Percentiles rank a stretch among this genome's conserved stretches.
Conservation (phyloP, 2,888 invertebrate genomes). For the Nysson spinosus region DNA sequence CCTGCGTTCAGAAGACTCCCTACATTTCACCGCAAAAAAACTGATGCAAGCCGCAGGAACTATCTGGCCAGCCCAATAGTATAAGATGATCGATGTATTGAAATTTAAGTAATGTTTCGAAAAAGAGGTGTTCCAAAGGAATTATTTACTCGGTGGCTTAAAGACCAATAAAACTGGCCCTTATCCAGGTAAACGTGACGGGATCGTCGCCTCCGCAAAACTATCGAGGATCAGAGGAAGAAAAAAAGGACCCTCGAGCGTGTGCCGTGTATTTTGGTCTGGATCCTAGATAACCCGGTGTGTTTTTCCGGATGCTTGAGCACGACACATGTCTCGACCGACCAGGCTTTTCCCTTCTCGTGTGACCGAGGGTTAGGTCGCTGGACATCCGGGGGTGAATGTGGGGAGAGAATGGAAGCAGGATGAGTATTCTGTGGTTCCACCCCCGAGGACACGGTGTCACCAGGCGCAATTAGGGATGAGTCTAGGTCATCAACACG, state of each 20-base stretch:
- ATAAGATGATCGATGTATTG: too few relatives aligned
- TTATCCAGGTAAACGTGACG: conserved; percentile 46
- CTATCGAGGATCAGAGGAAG: conserved; percentile 10
- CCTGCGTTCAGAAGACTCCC: too few relatives aligned
- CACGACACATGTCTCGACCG: conserved; percentile 72
- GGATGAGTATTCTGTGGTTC: conserved; percentile 50
- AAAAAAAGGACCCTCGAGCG: conserved; percentile 37
- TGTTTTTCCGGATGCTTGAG: conserved; percentile 75
- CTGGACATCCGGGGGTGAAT: conserved; percentile 2
- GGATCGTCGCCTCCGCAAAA: conserved; percentile 29
- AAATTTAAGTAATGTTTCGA: too few relatives aligned
- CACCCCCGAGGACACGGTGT: conserved; percentile 66
- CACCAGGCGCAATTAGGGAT: conserved; percentile 72
- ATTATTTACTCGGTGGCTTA: conserved; percentile 3
- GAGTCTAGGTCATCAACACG: conserved; percentile 67
- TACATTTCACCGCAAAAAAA: too few relatives aligned
- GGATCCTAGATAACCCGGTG: conserved; percentile 64
- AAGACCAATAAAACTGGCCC: conserved; percentile 33
- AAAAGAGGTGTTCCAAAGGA: background rate
- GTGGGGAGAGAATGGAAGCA: conserved; percentile 10
- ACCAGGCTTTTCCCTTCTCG: conserved; percentile 49
- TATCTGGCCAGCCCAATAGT: too few relatives aligned
- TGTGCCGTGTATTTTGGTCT: conserved; percentile 58
- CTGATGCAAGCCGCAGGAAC: too few relatives aligned
- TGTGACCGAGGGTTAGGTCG: conserved; percentile 35